Conservation (phyloP, 2,888 invertebrate species). For the Pocota personata region DNA sequence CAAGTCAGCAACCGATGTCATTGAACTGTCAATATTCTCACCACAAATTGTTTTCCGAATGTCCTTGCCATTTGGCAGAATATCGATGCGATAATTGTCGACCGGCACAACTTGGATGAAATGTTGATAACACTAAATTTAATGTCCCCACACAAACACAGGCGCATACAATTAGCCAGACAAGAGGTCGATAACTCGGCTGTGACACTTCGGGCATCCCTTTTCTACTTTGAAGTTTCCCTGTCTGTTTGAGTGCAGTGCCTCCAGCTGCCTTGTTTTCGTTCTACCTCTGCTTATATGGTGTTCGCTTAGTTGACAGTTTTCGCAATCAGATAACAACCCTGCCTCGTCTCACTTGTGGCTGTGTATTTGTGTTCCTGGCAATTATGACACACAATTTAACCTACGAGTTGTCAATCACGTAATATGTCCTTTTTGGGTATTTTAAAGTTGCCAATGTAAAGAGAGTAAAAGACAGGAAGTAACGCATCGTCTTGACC, state of each 20-base stretch:
- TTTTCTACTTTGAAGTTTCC: neutral
- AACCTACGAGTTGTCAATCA: conserved; percentile 32
- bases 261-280: neutral
- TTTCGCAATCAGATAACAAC: conserved; percentile 36
- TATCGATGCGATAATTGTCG: conserved; percentile 21
- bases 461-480: neutral
- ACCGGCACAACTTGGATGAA: conserved; percentile 39
- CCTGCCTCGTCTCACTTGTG: conserved; percentile 7
- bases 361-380: conserved; percentile 23
- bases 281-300: neutral
- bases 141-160: conserved; percentile 15
- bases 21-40: neutral
- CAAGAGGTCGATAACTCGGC: conserved; percentile 59
- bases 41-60: conserved; percentile 12
- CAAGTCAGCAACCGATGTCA: neutral
- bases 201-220: conserved; percentile 5
- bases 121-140: conserved; percentile 53
- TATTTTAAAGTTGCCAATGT: neutral
- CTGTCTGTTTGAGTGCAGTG: conserved; percentile 11
- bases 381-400: conserved; percentile 46
- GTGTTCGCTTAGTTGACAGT: neutral
- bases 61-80: conserved; percentile 22
- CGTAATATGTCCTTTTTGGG: neutral
- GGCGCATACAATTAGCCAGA: conserved; percentile 26
- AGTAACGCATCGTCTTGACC: neutral